Conservation (phyloP, 92 coral and sea anemone species). For the Porites evermanni region DNA sequence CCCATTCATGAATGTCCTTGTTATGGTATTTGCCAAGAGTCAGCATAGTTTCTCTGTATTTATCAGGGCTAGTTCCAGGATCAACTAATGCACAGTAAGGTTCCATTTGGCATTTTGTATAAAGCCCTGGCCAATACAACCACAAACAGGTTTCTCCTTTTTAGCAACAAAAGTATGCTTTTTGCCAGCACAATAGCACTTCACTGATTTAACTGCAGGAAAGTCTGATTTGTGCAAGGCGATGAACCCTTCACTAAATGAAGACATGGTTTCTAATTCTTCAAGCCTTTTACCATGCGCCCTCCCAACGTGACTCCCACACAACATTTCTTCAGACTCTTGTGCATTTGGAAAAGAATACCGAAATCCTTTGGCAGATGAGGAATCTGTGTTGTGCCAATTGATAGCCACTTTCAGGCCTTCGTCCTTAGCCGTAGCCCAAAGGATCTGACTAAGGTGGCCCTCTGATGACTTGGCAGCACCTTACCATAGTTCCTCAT, state of each 20-base stretch:
- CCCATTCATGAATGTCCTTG: constrained; percentile 67
- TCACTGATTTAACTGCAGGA: constrained; percentile 43
- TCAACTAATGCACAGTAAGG: constrained; percentile 49
- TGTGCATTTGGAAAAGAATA: constrained; percentile 25
- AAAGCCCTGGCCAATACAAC: constrained; percentile 56
- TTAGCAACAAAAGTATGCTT: constrained; percentile 46
- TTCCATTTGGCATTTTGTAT: constrained; percentile 32
- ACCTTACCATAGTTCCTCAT: constrained; percentile 67
- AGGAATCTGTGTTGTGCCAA: constrained; percentile 75
- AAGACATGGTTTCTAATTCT: constrained; percentile 4
- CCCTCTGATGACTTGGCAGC: constrained; percentile 77
- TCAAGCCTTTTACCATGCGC: constrained; percentile 49
- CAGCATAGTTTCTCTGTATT: constrained; percentile 57
- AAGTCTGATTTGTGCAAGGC: constrained; percentile 37
- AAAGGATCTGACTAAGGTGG: constrained; percentile 45
- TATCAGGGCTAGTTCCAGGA: constrained; percentile 42
- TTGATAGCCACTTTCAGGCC: constrained; percentile 51
- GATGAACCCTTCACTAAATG: constrained; percentile 29
- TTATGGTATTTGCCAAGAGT: constrained; percentile 60
- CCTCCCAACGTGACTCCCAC: constrained; percentile 63
- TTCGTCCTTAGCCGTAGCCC: constrained; percentile 48
- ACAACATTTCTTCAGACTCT: constrained; percentile 40
- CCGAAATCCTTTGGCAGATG: constrained; percentile 56
- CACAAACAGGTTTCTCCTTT: constrained; percentile 31
- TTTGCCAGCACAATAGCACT: constrained; percentile 54